Evolutionary conservation across 2,113 vertebrate species (phyloP).

Genomic region (Formicarius rufipectus): DNA sequence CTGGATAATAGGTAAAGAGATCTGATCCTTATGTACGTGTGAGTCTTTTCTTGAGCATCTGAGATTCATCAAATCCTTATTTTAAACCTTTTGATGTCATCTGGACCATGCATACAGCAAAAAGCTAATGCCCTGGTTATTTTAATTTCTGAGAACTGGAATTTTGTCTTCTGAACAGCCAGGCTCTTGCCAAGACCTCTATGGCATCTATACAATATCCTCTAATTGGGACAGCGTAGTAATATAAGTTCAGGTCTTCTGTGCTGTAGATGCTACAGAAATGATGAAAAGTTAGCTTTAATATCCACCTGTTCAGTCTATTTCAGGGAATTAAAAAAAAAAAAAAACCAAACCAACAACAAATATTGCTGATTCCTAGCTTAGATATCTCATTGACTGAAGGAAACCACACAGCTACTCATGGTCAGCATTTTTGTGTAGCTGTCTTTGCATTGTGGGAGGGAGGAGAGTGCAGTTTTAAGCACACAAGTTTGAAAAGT

Average conservation of each 20-base stretch:
- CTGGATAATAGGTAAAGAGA: not conserved
- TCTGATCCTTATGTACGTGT: accelerated
- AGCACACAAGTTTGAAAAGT: not conserved
- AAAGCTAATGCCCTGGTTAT: not conserved
- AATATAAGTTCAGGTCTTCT: not conserved
- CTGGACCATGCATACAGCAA: not conserved
- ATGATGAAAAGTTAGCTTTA: not conserved
- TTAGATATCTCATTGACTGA: not conserved
- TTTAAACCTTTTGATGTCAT: not conserved
- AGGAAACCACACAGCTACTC: not conserved
- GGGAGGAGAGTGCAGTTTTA: not conserved
- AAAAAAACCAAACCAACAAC: too few relatives aligned
- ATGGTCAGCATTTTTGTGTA: accelerated
- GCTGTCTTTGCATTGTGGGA: not conserved
- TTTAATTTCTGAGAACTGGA: not conserved
- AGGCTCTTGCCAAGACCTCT: not conserved
- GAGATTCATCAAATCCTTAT: not conserved
- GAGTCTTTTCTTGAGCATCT: not conserved
- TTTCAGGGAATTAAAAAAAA: too few relatives aligned
- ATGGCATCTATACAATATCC: not conserved
- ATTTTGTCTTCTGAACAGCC: not conserved
- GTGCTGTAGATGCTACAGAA: not conserved
- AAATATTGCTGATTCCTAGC: not conserved
- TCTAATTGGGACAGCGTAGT: not conserved
- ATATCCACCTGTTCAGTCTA: not conserved